Percentiles rank a stretch among this genome's conserved stretches.
These are phyloP conservation scores for Pelosia muscerda DNA, from an alignment of 2,888 invertebrate genomes.

Conservation along the genomic window DNA sequence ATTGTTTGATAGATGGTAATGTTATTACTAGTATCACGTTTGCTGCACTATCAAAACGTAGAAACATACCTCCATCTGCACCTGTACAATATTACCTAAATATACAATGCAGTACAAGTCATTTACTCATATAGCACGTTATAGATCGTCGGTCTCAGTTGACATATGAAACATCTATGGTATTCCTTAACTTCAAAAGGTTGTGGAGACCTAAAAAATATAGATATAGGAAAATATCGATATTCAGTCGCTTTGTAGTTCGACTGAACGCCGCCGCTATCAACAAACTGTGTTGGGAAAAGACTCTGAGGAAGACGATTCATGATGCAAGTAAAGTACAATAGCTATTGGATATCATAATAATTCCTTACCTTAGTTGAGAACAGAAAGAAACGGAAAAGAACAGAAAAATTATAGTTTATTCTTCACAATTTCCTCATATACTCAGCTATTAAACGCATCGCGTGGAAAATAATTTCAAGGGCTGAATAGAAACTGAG, in stretches of 20 bases:
- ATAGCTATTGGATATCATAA: background rate
- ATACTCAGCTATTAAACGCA: slow-evolving; percentile 30
- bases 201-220: too few relatives aligned
- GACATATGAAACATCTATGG: background rate
- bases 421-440: slow-evolving; percentile 38
- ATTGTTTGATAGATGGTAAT: too few relatives aligned
- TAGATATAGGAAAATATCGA: background rate
- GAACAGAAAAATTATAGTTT: slow-evolving; percentile 27
- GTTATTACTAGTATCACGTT: background rate
- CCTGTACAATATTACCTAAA: background rate
- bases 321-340: too few relatives aligned
- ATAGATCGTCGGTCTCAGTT: background rate
- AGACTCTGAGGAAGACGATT: background rate
- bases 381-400: too few relatives aligned
- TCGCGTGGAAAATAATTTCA: slow-evolving; percentile 55
- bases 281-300: background rate
- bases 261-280: background rate
- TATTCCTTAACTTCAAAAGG: background rate
- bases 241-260: background rate
- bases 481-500: slow-evolving; percentile 73
- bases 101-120: too few relatives aligned
- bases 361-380: too few relatives aligned
- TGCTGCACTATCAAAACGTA: background rate
- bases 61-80: background rate
- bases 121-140: too few relatives aligned